Evolutionary conservation across 2,113 vertebrate species (phyloP), one percentile per base, ranked within the genome.

Genomic region (Hippoglossus stenolepis): DNA sequence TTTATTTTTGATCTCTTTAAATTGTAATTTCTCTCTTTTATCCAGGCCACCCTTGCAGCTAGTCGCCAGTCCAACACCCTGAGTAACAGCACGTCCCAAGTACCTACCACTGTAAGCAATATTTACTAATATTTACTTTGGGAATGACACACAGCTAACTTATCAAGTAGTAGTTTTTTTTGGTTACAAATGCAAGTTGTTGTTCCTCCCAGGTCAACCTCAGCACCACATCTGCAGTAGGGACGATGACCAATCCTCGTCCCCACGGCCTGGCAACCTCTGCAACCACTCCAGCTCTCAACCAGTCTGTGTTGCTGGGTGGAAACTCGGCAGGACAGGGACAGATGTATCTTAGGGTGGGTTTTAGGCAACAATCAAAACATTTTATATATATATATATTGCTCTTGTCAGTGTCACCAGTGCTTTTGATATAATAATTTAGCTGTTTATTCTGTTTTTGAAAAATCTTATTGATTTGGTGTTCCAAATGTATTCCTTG

Each of bases 311-410:
- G 86, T 90, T 99, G n/a, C 94, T 99, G 35, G 96, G 97, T 24
- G 97, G 96, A 54, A 95, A 96, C 85, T 90, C 93, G 81, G 92
- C 88, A 89, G 97, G 56, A 93, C 97, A 97, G 87, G 96, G 97
- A 28, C 97, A 98, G 93, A 98, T 99, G 97, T 99, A 97, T 84
- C 95, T 99, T 40, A 95, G 97, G 93, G 98, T 98, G 93, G 89
- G 10, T 63, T 73, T 68, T 31, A 23, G 20, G 26, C 21, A 58
- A 45, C 21, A 53, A 24, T 56, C 1, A 17, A 5, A 5, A n/a
- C 28, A 51, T 64, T 31, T 51, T 5, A 3, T 28, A 28, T 28
- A 31, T 31, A 31, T 31, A 0, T 28, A 26, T 18, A 43, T 61
- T 75, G 57, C 5, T 5, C 21, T 13, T 26, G 4, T 24, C 5